These are phyloP conservation scores for Leuciscus waleckii DNA, from an alignment of 2,797 vertebrate species.

Conservation along the genomic window DNA sequence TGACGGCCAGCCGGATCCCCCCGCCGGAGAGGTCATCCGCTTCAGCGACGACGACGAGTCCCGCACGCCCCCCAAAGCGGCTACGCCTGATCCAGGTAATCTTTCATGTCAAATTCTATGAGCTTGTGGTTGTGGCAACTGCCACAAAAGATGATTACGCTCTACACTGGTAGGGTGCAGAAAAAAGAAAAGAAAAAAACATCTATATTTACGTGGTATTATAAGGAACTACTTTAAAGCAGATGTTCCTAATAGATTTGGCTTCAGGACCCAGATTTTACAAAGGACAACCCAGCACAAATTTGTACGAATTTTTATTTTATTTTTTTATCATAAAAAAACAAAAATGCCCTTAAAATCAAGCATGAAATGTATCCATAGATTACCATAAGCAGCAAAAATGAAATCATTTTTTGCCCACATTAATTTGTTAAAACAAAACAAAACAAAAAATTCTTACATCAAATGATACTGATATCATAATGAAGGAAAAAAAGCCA, in stretches of 20 bases:
- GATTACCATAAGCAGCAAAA: not conserved
- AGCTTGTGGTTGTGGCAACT: not conserved
- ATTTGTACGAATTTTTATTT: too few relatives aligned
- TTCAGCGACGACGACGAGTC: constrained; percentile 80
- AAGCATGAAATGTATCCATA: too few relatives aligned
- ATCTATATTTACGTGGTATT: not conserved
- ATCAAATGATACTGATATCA: not conserved
- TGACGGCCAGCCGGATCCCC: constrained; percentile 71
- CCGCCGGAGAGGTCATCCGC: constrained; percentile 75
- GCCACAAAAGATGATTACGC: not conserved
- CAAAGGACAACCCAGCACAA: not conserved
- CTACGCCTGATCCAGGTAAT: constrained; percentile 38
- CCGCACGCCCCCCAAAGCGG: constrained; percentile 4
- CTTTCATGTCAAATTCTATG: not conserved
- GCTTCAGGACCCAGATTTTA: not conserved
- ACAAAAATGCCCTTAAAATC: too few relatives aligned
- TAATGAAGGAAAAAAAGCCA: not conserved
- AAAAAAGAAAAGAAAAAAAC: too few relatives aligned
- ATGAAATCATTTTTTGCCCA: not conserved
- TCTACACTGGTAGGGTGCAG: not conserved
- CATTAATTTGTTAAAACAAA: not conserved
- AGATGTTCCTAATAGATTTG: not conserved
- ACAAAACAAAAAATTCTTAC: not conserved
- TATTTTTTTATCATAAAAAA: too few relatives aligned
- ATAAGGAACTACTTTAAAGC: not conserved